These are phyloP conservation scores for Drosophila ironensis DNA, from an alignment of 1,140 invertebrate genomes.

Conservation along the genomic window DNA sequence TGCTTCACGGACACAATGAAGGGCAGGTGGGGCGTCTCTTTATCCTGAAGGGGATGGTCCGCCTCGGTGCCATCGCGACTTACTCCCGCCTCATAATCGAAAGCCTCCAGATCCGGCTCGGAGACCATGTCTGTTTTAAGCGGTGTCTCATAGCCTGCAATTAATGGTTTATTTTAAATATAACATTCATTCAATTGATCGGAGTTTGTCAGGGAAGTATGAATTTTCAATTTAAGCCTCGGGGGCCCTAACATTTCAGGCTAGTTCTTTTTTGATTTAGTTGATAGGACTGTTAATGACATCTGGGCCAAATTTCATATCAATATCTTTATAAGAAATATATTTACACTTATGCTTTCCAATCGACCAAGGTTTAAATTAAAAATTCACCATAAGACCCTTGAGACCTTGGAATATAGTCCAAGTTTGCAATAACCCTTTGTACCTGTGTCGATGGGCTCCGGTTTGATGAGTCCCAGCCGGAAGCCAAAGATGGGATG, in stretches of 20 bases:
- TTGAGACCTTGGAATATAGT: too few species aligned
- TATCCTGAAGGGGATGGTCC: constrained; percentile 11
- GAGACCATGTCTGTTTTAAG: constrained; percentile 25
- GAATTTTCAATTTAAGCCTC: too few species aligned
- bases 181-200: too few species aligned
- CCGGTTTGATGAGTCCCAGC: constrained; percentile 65
- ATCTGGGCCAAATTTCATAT: too few species aligned
- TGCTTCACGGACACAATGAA: constrained; percentile 61
- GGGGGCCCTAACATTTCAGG: too few species aligned
- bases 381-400: too few species aligned
- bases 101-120: constrained; percentile 39
- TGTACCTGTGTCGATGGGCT: constrained; percentile 67
- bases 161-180: background rate
- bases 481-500: constrained; percentile 78
- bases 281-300: too few species aligned
- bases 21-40: constrained; percentile 46
- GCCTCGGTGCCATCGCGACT: background rate
- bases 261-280: too few species aligned
- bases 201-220: too few species aligned
- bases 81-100: constrained; percentile 22
- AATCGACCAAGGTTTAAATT: too few species aligned
- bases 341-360: too few species aligned
- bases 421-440: background rate
- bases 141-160: constrained; percentile 59
- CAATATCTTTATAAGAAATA: too few species aligned